A percentile compares a stretch with the other conserved stretches of the same genome.
phyloP scores from a whole-genome alignment of 2,888 invertebrate species.

The Erannis defoliaria region DNA sequence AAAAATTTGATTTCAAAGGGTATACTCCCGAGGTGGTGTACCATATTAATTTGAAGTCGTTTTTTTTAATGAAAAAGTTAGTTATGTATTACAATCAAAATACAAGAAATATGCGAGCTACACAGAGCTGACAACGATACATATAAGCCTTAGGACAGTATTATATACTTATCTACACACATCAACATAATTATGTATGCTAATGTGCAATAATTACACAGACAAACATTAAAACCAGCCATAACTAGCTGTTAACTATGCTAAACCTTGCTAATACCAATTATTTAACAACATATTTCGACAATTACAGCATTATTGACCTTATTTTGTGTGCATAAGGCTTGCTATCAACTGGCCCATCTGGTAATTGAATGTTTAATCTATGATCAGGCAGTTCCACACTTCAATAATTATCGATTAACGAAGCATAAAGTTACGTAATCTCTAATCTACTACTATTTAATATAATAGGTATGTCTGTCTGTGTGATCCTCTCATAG shows the following conservation, averaged over 20 bases:
- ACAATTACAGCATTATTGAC: conserved; percentile 3
- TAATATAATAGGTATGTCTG: not conserved
- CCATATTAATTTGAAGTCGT: too few relatives aligned
- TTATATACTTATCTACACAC: too few relatives aligned
- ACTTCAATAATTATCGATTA: conserved; percentile 51
- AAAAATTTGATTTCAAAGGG: too few relatives aligned
- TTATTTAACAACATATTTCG: conserved; percentile 9
- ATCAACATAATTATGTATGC: not conserved
- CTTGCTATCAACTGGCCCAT: conserved; percentile 12
- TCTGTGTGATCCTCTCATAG: too few relatives aligned
- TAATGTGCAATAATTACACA: conserved; percentile 17
- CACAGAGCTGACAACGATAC: too few relatives aligned
- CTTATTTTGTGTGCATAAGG: conserved; percentile 1
- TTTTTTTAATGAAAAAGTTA: too few relatives aligned
- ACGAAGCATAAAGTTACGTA: conserved; percentile 47
- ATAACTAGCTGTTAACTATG: too few relatives aligned
- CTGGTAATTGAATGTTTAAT: conserved; percentile 21
- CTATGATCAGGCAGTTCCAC: conserved; percentile 20
- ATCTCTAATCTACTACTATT: conserved; percentile 20
- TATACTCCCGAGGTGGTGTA: too few relatives aligned
- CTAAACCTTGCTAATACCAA: not conserved
- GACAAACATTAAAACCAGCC: not conserved
- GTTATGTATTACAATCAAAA: too few relatives aligned
- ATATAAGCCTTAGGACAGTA: too few relatives aligned
- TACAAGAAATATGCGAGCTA: too few relatives aligned